These are phyloP conservation scores for Cavia aperea DNA, from an alignment of 2,113 vertebrate genomes.

Conservation along the genomic window DNA sequence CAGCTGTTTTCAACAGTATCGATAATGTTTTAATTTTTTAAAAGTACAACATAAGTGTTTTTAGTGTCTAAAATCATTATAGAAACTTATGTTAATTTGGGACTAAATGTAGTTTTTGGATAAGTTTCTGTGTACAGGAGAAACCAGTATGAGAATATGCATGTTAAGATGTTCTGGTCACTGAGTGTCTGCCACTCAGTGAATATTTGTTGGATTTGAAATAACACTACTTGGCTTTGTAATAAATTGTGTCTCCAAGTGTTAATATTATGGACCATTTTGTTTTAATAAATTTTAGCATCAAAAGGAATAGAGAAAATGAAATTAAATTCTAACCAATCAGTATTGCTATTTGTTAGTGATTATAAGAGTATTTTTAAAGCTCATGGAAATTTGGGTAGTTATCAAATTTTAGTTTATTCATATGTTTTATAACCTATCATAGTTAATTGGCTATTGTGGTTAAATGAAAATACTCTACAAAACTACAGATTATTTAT, in stretches of 20 bases:
- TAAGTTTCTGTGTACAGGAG: neutral
- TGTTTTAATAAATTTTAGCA: slow-evolving; percentile 29
- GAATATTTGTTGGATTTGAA: slow-evolving; percentile 40
- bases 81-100: slow-evolving; percentile 3
- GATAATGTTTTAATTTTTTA: slow-evolving; percentile 20
- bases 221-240: slow-evolving; percentile 14
- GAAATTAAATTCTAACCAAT: slow-evolving; percentile 13
- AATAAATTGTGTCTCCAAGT: neutral
- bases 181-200: neutral
- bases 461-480: slow-evolving; percentile 32
- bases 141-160: neutral
- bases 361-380: slow-evolving; percentile 41
- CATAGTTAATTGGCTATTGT: neutral
- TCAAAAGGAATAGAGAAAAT: slow-evolving; percentile 24
- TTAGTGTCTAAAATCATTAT: neutral
- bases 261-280: neutral
- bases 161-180: neutral
- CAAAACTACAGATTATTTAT: slow-evolving; percentile 28
- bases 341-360: neutral
- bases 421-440: neutral
- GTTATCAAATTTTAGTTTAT: slow-evolving; percentile 3
- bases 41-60: neutral
- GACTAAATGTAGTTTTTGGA: neutral
- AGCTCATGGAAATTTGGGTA: neutral
- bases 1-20: neutral